A percentile compares a stretch with the other conserved stretches of the same genome.
Conservation (phyloP, 2,888 invertebrate species). For the Cephus spinipes region DNA sequence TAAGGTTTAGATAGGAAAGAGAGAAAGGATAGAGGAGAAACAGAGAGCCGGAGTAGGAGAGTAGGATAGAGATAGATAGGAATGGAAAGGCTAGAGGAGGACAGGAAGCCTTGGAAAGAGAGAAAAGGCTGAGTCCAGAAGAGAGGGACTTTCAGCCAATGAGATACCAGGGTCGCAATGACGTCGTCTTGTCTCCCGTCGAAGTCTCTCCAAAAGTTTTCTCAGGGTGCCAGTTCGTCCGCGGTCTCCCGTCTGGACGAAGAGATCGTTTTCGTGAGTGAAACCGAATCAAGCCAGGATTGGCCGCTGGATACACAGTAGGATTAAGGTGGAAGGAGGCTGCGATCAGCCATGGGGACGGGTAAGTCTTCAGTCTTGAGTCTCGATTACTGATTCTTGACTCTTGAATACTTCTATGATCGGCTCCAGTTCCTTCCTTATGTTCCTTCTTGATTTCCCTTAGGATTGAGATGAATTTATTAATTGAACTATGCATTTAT, state of each 20-base stretch:
- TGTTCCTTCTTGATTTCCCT: neutral
- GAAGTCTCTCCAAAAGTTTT: slow-evolving; percentile 57
- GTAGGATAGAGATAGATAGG: slow-evolving; percentile 5
- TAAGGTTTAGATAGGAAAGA: neutral
- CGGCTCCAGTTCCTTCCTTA: neutral
- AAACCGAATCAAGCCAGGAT: slow-evolving; percentile 40
- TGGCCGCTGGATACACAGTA: slow-evolving; percentile 44
- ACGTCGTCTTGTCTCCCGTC: slow-evolving; percentile 57
- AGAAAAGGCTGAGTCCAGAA: slow-evolving; percentile 20
- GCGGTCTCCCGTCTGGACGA: slow-evolving; percentile 63
- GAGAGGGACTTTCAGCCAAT: slow-evolving; percentile 49
- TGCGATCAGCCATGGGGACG: slow-evolving; percentile 61
- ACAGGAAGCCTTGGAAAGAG: slow-evolving; percentile 35
- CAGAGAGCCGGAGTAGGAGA: slow-evolving; percentile 11
- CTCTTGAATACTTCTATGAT: neutral
- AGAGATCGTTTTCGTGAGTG: slow-evolving; percentile 44
- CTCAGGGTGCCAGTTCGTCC: slow-evolving; percentile 61
- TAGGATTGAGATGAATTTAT: neutral
- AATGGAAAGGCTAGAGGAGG: slow-evolving; percentile 34
- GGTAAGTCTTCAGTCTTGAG: slow-evolving; percentile 50
- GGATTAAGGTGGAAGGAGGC: slow-evolving; percentile 54
- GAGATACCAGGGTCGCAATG: slow-evolving; percentile 50
- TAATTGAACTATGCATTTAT: neutral
- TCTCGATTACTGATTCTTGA: neutral
- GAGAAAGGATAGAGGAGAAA: slow-evolving; percentile 8